phyloP scores from a whole-genome alignment of 2,797 vertebrate species.

The Notolepis coatsorum region DNA sequence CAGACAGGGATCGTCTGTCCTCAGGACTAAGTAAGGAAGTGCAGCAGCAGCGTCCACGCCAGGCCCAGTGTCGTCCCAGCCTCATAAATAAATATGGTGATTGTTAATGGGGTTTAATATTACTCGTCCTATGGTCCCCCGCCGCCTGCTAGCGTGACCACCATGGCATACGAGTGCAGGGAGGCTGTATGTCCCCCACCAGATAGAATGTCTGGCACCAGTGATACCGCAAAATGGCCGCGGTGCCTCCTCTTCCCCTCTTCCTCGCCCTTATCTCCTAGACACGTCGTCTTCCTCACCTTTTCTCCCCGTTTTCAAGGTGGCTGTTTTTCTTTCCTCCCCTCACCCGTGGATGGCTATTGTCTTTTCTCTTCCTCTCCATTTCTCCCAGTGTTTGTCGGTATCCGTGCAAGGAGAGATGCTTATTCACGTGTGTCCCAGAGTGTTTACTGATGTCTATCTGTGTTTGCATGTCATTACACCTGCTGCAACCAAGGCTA shows the following conservation, averaged over 20 bases:
- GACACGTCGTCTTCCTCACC: constrained; percentile 57
- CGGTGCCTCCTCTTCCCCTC: constrained; percentile 62
- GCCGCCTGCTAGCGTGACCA: constrained; percentile 74
- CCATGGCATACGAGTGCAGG: constrained; percentile 68
- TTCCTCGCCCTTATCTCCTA: constrained; percentile 54
- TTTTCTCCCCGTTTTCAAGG: constrained; percentile 56
- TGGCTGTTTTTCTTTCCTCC: constrained; percentile 33
- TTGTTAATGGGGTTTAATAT: constrained; percentile 88
- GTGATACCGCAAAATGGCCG: constrained; percentile 67
- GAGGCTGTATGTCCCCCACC: constrained; percentile 67
- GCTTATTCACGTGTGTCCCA: constrained; percentile 49
- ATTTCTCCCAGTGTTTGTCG: constrained; percentile 11
- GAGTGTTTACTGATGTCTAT: constrained; percentile 69
- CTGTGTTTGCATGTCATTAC: constrained; percentile 61
- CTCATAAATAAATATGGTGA: constrained; percentile 87
- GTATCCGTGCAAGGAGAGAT: constrained; percentile 25
- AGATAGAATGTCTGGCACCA: constrained; percentile 79
- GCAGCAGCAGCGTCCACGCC: constrained; percentile 76
- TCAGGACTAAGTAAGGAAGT: constrained; percentile 76
- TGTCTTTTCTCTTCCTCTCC: background rate
- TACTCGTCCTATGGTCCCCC: constrained; percentile 77
- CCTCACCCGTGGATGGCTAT: background rate
- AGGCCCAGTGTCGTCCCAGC: constrained; percentile 65
- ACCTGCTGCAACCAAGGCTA: constrained; percentile 48
- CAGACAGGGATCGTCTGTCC: constrained; percentile 77